phyloP scores from a whole-genome alignment of 1,140 invertebrate genomes.

The Notospermus geniculatus region DNA sequence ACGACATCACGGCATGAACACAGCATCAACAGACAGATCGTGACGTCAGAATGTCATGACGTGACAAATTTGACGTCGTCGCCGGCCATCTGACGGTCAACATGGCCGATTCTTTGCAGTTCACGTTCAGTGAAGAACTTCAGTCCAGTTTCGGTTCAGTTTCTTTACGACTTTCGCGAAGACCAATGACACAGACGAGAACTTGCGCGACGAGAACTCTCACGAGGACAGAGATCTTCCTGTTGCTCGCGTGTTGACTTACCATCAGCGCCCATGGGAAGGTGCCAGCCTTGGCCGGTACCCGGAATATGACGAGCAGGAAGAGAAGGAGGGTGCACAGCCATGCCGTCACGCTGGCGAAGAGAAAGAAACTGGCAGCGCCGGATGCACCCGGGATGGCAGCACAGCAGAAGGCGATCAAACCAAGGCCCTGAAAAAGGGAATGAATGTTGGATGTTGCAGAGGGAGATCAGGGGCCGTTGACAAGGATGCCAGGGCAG shows the following conservation, averaged over 20 bases:
- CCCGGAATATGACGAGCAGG: background rate
- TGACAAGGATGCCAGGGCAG: no score
- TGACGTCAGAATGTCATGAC: no score
- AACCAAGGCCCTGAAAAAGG: background rate
- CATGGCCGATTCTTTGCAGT: background rate
- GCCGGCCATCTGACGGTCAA: no score
- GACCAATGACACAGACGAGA: background rate
- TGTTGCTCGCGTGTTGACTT: no score
- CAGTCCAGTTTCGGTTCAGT: background rate
- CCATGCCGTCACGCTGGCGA: background rate
- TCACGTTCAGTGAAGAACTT: background rate
- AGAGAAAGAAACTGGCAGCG: background rate
- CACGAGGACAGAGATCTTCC: no score
- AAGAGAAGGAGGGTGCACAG: background rate
- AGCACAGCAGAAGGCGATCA: background rate
- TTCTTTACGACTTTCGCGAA: background rate
- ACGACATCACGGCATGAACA: background rate
- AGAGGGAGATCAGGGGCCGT: no score
- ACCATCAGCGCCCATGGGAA: constrained; percentile 4
- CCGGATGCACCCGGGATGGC: background rate
- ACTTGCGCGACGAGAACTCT: background rate
- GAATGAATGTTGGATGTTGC: background rate
- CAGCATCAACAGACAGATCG: no score
- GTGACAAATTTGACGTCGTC: no score
- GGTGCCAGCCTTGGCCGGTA: background rate